phyloP scores from a whole-genome alignment of 2,113 vertebrate species.

The Paradoxurus hermaphroditus region DNA sequence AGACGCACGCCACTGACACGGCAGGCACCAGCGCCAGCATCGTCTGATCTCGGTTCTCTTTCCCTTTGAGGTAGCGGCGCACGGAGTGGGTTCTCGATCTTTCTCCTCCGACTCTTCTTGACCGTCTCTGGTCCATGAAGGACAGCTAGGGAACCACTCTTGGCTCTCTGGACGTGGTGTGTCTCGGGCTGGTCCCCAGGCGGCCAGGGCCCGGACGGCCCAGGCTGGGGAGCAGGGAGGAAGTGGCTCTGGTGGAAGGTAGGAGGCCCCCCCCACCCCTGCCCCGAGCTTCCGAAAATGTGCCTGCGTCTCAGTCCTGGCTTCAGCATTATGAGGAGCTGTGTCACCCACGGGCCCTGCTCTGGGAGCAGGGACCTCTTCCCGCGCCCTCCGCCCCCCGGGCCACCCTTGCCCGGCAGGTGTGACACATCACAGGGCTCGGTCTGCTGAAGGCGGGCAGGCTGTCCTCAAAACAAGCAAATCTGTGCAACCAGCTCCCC shows the following conservation, averaged over 20 bases:
- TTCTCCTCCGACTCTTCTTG: too few relatives aligned
- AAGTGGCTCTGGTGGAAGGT: rapidly evolving
- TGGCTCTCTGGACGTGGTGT: neutral
- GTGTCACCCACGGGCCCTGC: rapidly evolving
- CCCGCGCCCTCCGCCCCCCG: rapidly evolving
- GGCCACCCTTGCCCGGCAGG: rapidly evolving
- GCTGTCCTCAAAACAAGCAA: too few relatives aligned
- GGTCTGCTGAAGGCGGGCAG: neutral
- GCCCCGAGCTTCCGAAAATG: rapidly evolving
- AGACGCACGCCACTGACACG: too few relatives aligned
- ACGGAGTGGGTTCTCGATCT: rapidly evolving
- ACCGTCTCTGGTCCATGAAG: neutral
- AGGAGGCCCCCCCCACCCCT: too few relatives aligned
- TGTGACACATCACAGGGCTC: neutral
- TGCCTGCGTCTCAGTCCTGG: neutral
- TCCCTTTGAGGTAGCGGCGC: rapidly evolving
- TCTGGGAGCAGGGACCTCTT: neutral
- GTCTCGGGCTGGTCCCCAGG: rapidly evolving
- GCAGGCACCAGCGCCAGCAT: rapidly evolving
- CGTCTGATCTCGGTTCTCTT: neutral
- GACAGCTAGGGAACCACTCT: neutral
- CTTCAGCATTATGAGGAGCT: rapidly evolving
- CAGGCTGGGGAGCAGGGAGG: neutral
- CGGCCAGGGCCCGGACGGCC: neutral
- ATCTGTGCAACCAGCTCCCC: neutral